Evolutionary conservation across 1,140 invertebrate species (phyloP), one percentile per base, ranked within the genome.

Genomic region (Riptortus pedestris): DNA sequence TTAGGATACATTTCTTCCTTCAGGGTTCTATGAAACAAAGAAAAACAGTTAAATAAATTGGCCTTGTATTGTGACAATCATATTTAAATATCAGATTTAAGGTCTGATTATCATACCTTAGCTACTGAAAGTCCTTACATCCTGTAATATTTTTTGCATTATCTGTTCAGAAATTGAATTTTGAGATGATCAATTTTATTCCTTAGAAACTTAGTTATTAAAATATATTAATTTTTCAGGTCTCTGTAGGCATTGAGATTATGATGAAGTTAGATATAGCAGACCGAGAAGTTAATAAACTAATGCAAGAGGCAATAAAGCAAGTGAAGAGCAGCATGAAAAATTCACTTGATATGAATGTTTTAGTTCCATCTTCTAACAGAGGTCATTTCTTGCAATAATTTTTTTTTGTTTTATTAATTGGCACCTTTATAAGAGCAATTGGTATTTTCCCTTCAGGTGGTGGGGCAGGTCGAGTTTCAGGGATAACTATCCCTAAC

Each of bases 231-330:
- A 28, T 16, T 31, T 71, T 70, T 26, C 68, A 84, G 81, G 78
- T 86, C 24, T 79, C 78, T 22, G 81, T 77, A 24, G 80, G 83
- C 14, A 74, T 88, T 11, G 81, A 88, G 76, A 86, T 90, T 26
- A 88, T 87, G 72, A 78, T 84, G 69, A 87, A 86, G 76, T 71
- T 90, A 26, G 80, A 80, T 26, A 79, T 78, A 64, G 74, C 87
- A 65, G 74, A 78, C 31, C 69, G 72, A 63, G 81, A 79, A 27
- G 73, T 86, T 27, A 77, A 84, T 33, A 77, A 76, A 63, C 75
- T 82, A 4, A 71, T 84, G 31, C 75, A 79, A 61, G 72, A 77
- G 29, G 76, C 79, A 38, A 72, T 82, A 48, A 73, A 74, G 16
- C 79, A 80, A 67, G 77, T 86, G 31, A 74, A 80, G 60, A 77